Evolutionary conservation across 2,797 vertebrate genomes (phyloP), one percentile per base, ranked within the genome.

Genomic region (Enteromius afrohamiltoni): DNA sequence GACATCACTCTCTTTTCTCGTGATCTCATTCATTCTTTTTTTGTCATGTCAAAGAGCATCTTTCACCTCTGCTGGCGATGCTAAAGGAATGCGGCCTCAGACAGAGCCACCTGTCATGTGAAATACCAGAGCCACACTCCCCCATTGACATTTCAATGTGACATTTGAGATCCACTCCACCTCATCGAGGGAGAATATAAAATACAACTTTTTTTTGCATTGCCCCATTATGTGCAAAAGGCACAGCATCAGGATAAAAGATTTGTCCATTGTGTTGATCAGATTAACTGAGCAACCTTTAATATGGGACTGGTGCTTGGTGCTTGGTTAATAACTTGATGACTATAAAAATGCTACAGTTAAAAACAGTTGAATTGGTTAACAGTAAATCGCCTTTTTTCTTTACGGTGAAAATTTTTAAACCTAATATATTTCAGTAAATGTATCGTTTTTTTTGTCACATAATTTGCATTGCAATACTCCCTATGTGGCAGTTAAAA

Each of bases 111-210:
- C 87, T 86, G 87, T 73, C 29, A 81, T 78, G 68, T 83, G 80
- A 85, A 83, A 86, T 82, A 88, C 69, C 85, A 85, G 76, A 87
- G 85, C 7, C 65, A 47, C 83, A 78, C 74, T 85, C 84, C 86
- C 76, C 58, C 73, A 76, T 74, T 89, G 89, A 87, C 89, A 88
- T 90, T 88, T 90, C 77, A 71, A 70, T 85, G 70, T 88, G 86
- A 87, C 89, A 90, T 90, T 90, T 90, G 55, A 86, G 80, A 78
- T 82, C 60, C 77, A 60, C 79, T 45, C 73, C 13, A 47, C 74
- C 83, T 84, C n/a, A 60, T 49, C 75, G 76, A 83, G 80, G 4
- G 37, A 81, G 23, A 67, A n/a, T 26, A 34, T 62, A 45, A 68
- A 85, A 74, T 68, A 67, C 58, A 31, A 21, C 77, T 79, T 60